phyloP scores from a whole-genome alignment of 2,797 vertebrate genomes.

The Scolopax bukidnonensis region DNA sequence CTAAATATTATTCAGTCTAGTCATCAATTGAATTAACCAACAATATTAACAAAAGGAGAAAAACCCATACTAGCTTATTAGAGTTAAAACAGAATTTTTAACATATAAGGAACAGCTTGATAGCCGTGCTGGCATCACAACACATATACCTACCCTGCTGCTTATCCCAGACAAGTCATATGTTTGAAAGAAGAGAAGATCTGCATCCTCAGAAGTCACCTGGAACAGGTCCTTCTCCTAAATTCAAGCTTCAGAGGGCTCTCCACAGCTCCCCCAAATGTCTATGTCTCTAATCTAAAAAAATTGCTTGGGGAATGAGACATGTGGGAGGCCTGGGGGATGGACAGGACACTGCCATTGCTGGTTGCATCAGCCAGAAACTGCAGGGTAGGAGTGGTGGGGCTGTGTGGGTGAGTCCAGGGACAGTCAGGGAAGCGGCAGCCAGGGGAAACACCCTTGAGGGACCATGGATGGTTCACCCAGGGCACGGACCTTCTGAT shows the following conservation, averaged over 20 bases:
- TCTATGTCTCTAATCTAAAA: neutral
- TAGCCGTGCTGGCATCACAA: fast-evolving
- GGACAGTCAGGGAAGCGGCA: neutral
- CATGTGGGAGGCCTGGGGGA: fast-evolving
- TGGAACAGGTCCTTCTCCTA: neutral
- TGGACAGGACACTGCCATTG: fast-evolving
- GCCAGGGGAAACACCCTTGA: no score
- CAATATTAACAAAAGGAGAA: neutral
- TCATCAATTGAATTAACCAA: neutral
- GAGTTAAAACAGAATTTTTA: neutral
- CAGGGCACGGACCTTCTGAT: neutral
- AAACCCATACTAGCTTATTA: neutral
- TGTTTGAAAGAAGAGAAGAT: neutral
- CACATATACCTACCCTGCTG: neutral
- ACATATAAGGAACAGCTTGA: neutral
- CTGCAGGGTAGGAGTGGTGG: fast-evolving
- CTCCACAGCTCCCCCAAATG: neutral
- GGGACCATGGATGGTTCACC: fast-evolving
- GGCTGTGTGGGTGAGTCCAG: neutral
- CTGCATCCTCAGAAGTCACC: neutral
- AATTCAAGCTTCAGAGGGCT: neutral
- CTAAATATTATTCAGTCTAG: neutral
- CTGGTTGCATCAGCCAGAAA: neutral
- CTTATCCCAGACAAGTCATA: neutral
- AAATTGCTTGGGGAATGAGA: fast-evolving